Base-by-base conservation (phyloP, 53 echinoderm and acorn worm genomes). In the Paelopatides confundens region DNA sequence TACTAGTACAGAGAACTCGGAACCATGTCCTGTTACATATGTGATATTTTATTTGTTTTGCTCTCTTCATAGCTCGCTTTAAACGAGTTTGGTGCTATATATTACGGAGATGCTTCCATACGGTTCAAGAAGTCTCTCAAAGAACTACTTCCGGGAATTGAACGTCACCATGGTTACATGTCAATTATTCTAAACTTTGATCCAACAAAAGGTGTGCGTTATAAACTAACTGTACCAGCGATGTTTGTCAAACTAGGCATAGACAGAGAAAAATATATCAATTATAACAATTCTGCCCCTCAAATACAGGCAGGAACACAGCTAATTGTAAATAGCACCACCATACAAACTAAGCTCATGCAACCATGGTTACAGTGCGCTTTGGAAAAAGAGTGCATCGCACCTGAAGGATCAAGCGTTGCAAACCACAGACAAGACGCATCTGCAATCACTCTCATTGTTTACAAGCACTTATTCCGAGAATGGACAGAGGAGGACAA, bases 91-190 rank as follows among this genome's bases (percentile, higher is more conserved):
- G 83, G 83, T 29, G 63, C 83, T 31, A 36, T 83, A 1, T 83
- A 83, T 30, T 83, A 65, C 63, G 83, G 83, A 11, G 83, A 83
- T 30, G 35, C 83, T 39, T 83, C 83, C 1, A 63, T 83, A 8
- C 24, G 83, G 36, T 83, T 83, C 62, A 35, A 63, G 29, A 83
- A 83, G 13, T 64, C 83, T 15, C 29, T 83, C 6, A 83, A 83
- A 35, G 83, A n/a, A 39, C 30, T 83, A 5, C 36, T 83, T 37
- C 83, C 83, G 23, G 83, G 83, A 14, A 43, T 83, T 39, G 83
- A 83, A 27, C 83, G 65, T 63, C 65, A 83, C 83, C 83, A 83
- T 26, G 83, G 83, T 35, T 83, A 26, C 18, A 63, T 83, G 83
- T 35, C 83, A 7, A 63, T 23, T 30, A 83, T 83, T 11, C 65